phyloP scores from a whole-genome alignment of 2,888 invertebrate species.

The Nebria salina region DNA sequence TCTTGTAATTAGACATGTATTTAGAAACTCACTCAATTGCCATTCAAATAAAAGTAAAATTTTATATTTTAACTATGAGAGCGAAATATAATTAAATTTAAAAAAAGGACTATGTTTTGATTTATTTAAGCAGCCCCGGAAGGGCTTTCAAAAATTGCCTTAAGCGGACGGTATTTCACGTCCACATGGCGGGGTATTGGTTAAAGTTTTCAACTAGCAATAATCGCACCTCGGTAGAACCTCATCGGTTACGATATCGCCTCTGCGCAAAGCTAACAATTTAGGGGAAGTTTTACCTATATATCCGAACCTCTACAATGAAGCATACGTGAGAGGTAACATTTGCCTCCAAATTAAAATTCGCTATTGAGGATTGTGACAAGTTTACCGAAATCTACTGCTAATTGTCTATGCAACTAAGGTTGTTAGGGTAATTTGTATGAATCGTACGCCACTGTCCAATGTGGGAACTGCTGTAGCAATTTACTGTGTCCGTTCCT shows the following conservation, averaged over 20 bases:
- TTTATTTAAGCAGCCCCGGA: slow-evolving; percentile 50
- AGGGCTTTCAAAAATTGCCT: slow-evolving; percentile 85
- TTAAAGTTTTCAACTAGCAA: slow-evolving; percentile 95
- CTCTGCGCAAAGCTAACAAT: slow-evolving; percentile 85
- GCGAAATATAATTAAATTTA: not conserved
- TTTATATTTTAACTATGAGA: not conserved
- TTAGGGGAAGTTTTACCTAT: too few species aligned
- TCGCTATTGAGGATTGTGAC: too few species aligned
- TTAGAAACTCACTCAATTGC: too few species aligned
- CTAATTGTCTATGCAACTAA: too few species aligned
- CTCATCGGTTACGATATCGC: slow-evolving; percentile 93
- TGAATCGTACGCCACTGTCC: slow-evolving; percentile 13
- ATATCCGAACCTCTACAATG: not conserved
- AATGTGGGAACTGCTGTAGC: slow-evolving; percentile 22
- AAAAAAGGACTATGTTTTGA: slow-evolving; percentile 22
- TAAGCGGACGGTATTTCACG: slow-evolving; percentile 87
- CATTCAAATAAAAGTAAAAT: too few species aligned
- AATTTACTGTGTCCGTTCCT: slow-evolving; percentile 15
- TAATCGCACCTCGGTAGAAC: slow-evolving; percentile 89
- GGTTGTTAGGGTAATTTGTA: too few species aligned
- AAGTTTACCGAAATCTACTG: too few species aligned
- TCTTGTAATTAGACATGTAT: too few species aligned
- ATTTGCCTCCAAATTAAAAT: too few species aligned
- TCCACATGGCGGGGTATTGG: slow-evolving; percentile 90
- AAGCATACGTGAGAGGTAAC: not conserved